Evolutionary conservation across 2,113 vertebrate species (phyloP).

Genomic region (Semicossyphus pulcher): DNA sequence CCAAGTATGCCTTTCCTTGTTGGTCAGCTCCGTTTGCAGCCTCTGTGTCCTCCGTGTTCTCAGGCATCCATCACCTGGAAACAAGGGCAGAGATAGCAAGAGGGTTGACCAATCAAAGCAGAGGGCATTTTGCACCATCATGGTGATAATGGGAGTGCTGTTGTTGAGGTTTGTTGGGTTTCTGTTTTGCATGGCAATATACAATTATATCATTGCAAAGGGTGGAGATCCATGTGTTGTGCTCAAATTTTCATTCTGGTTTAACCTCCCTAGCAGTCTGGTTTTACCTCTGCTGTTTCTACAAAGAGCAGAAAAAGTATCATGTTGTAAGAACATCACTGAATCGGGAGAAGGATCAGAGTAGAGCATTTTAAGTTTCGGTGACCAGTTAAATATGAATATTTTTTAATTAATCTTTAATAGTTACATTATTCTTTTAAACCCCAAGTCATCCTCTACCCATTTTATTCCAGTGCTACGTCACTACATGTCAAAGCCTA

Average conservation of each 20-base stretch:
- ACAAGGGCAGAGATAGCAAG: neutral
- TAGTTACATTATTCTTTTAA: too few relatives aligned
- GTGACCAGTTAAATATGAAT: too few relatives aligned
- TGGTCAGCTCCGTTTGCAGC: constrained; percentile 21
- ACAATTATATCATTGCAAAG: fast-evolving
- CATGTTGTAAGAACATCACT: neutral
- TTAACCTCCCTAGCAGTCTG: constrained; percentile 43
- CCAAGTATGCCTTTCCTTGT: neutral
- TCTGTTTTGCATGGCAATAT: neutral
- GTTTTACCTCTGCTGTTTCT: constrained; percentile 51
- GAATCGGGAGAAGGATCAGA: neutral
- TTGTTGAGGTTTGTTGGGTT: constrained; percentile 1
- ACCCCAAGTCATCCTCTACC: too few relatives aligned
- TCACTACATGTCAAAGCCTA: too few relatives aligned
- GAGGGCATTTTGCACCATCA: constrained; percentile 16
- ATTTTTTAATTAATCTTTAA: too few relatives aligned
- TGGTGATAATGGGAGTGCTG: constrained; percentile 3
- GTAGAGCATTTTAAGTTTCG: too few relatives aligned
- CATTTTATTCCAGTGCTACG: too few relatives aligned
- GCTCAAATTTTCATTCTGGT: neutral
- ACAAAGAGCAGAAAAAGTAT: neutral
- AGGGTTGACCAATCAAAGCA: constrained; percentile 8
- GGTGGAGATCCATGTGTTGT: neutral
- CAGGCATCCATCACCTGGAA: constrained; percentile 10
- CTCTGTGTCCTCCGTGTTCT: constrained; percentile 28